phyloP scores from a whole-genome alignment of 1,140 invertebrate species.

The Hyles euphorbiae region DNA sequence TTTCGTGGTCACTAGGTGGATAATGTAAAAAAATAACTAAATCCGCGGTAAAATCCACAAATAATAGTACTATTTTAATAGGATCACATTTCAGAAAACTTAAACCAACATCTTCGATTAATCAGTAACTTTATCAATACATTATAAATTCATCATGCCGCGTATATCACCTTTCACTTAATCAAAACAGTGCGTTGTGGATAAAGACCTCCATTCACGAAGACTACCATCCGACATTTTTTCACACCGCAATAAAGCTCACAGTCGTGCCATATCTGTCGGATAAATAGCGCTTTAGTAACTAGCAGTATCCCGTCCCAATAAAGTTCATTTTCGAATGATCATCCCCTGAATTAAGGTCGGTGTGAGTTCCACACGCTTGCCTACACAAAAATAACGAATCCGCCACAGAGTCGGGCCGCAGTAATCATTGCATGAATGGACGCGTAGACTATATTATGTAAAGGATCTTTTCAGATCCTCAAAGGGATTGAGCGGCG shows the following conservation, averaged over 20 bases:
- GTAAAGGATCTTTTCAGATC: slow-evolving; percentile 45
- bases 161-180: slow-evolving; percentile 9
- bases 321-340: slow-evolving; percentile 25
- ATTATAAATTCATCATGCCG: not conserved
- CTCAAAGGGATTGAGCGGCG: slow-evolving; percentile 45
- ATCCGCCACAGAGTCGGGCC: slow-evolving; percentile 39
- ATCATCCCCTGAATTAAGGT: not conserved
- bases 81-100: no score
- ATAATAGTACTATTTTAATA: no score
- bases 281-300: not conserved
- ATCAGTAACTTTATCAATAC: no score
- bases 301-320: not conserved
- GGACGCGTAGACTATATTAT: slow-evolving; percentile 40
- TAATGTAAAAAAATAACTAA: no score
- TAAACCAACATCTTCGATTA: no score
- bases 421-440: slow-evolving; percentile 42
- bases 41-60: no score
- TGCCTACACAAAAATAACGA: slow-evolving; percentile 76
- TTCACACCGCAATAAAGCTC: slow-evolving; percentile 25
- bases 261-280: slow-evolving; percentile 28
- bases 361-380: slow-evolving; percentile 55
- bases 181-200: slow-evolving; percentile 11
- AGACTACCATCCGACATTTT: slow-evolving; percentile 15
- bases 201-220: slow-evolving; percentile 24
- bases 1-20: no score